These are phyloP conservation scores for Lithobates sylvaticus DNA, from an alignment of 2,797 vertebrate genomes.

Conservation along the genomic window DNA sequence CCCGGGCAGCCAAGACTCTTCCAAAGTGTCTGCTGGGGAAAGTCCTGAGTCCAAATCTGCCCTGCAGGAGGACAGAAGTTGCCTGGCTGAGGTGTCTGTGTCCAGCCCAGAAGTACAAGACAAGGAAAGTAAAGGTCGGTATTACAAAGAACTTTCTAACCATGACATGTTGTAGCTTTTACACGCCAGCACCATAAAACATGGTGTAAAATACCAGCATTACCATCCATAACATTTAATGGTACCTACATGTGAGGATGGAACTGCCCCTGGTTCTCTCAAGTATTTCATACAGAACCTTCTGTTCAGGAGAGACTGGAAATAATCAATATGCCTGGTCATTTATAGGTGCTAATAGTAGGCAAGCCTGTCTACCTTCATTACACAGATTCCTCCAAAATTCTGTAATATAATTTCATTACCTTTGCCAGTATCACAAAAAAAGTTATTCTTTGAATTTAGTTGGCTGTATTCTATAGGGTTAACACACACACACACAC, in stretches of 20 bases:
- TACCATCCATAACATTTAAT: constrained; percentile 90
- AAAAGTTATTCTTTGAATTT: not conserved
- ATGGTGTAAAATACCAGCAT: constrained; percentile 89
- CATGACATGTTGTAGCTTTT: constrained; percentile 82
- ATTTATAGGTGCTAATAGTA: constrained; percentile 15
- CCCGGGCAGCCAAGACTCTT: constrained; percentile 80
- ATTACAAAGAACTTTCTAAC: constrained; percentile 82
- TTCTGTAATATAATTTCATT: constrained; percentile 1
- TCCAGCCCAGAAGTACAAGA: constrained; percentile 94
- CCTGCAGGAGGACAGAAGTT: constrained; percentile 85
- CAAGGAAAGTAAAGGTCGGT: constrained; percentile 98
- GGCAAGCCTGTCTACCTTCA: constrained; percentile 9
- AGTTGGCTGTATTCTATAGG: not conserved
- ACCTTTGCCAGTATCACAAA: not conserved
- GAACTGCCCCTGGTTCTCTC: constrained; percentile 72
- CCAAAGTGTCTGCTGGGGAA: constrained; percentile 84
- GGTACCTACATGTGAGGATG: constrained; percentile 71
- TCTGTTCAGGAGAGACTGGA: not conserved
- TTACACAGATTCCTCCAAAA: not conserved
- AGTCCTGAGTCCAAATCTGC: constrained; percentile 88
- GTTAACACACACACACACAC: not conserved
- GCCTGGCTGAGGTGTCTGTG: constrained; percentile 87
- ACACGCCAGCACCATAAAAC: constrained; percentile 88
- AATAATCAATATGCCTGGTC: constrained; percentile 31
- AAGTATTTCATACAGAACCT: constrained; percentile 68